Evolutionary conservation across 2,888 invertebrate species (phyloP), one percentile per base, ranked within the genome.

Genomic region (Endomychus coccineus): DNA sequence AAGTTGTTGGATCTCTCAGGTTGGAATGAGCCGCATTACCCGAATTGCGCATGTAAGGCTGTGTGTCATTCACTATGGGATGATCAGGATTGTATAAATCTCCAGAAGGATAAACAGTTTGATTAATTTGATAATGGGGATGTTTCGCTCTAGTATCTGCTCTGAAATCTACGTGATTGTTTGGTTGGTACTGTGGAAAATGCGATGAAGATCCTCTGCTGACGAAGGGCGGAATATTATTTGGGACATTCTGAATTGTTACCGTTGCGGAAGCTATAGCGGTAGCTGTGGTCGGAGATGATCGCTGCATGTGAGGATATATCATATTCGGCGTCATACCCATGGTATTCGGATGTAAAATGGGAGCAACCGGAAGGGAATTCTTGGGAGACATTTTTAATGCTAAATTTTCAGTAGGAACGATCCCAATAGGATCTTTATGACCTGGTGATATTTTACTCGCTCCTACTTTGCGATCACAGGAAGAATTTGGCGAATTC

Each of bases 201-300:
- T 56, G 55, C 2, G 62, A 63, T 56, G 67, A 68, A 57, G 61
- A 57, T 39, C 71, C 74, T 55, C 74, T 66, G 42, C 70, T 71
- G 7, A 71, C 73, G 51, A 75, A 76, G 1, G 75, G 71, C 3
- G 75, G 74, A 58, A 75, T 71, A 16, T 71, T 67, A 51, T 73
- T 75, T 12, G 74, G 73, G 46, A 76, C 73, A 37, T 74, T 71
- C 59, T 75, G 76, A 48, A 65, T 61, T 29, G 67, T 66, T 36
- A 64, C 67, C 27, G 73, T 72, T 51, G 72, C 71, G 36, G 74
- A 71, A 16, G 73, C 71, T 39, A 75, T 73, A 12, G 75, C 69
- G 2, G 77, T 74, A 3, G 75, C 78, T 19, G 78, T 79, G 1
- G 81, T 80, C 1, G 82, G 82, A 2, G 82, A 82, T 6, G 81